Evolutionary conservation across 2,113 vertebrate genomes (phyloP), one percentile per base, ranked within the genome.

Genomic region (Crypturellus undulatus): DNA sequence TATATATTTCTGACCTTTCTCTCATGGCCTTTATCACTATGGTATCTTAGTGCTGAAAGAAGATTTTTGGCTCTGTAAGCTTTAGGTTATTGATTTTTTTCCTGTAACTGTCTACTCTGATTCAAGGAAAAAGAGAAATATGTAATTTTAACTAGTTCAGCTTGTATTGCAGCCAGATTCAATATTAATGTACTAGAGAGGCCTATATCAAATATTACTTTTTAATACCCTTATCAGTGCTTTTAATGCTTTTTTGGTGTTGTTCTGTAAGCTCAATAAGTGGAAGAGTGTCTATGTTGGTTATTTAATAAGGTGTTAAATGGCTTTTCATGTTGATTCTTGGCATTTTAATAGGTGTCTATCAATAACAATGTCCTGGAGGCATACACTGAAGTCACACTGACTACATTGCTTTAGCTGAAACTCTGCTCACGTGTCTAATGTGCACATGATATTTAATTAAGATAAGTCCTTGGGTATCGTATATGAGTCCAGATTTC

Each of bases 301-400:
- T 86, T 93, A 95, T 94, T 92, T 51, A 60, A 94, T 64, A 62
- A 63, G 45, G 56, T 89, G 95, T 94, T 97, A 98, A 98, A 93
- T 96, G 93, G 67, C 72, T 87, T 97, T 98, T 97, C 76, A 70
- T 96, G 96, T 96, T 97, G 94, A 90, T 97, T 96, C 94, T 96
- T 30, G 6, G 76, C 58, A 32, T 72, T 96, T 93, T 91, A 96
- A 87, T 94, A 93, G 82, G 82, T 95, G 72, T 96, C 94, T 95
- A 85, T 96, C 93, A 96, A 72, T 90, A 94, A 79, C 25, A 2
- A 36, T 75, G 93, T 96, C 92, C 94, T 90, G 88, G 79, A 97
- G 91, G 92, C 83, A 94, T 4, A 4, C 49, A 85, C 59, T 96
- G 97, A 97, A 96, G 64, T 49, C 82, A 90, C 65, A 84, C 34